Percentiles rank a stretch among this genome's conserved stretches.
Conservation (phyloP, 2,888 invertebrate species). For the Itoplectis maculator region DNA sequence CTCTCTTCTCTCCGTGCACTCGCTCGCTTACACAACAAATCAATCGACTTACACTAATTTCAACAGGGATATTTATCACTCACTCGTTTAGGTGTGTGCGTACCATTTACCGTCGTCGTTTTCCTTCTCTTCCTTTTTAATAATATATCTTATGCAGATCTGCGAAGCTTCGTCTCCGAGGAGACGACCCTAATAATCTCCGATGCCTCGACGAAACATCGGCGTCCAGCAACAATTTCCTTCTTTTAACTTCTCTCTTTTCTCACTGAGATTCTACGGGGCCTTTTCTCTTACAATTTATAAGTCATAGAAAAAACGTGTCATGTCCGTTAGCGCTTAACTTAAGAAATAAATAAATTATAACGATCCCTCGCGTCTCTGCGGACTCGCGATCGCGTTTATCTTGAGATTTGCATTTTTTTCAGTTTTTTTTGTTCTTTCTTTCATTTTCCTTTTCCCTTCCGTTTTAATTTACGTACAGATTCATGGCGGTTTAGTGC, state of each 20-base stretch:
- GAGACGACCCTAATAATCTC: neutral
- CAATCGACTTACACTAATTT: slow-evolving; percentile 70
- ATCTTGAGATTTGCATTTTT: slow-evolving; percentile 47
- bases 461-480: slow-evolving; percentile 61
- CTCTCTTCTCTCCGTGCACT: slow-evolving; percentile 41
- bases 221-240: slow-evolving; percentile 7
- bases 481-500: slow-evolving; percentile 56
- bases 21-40: slow-evolving; percentile 61
- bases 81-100: slow-evolving; percentile 75
- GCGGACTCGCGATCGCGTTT: slow-evolving; percentile 47
- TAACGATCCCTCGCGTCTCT: slow-evolving; percentile 66
- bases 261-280: slow-evolving; percentile 70
- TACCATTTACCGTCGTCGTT: slow-evolving; percentile 61
- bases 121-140: slow-evolving; percentile 29
- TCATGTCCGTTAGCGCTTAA: slow-evolving; percentile 76
- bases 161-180: slow-evolving; percentile 34
- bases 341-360: slow-evolving; percentile 79
- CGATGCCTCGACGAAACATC: slow-evolving; percentile 8
- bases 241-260: slow-evolving; percentile 24
- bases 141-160: slow-evolving; percentile 48
- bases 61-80: slow-evolving; percentile 79
- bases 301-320: slow-evolving; percentile 71
- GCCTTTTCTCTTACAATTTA: slow-evolving; percentile 54
- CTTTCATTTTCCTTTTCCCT: slow-evolving; percentile 9
- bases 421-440: slow-evolving; percentile 27